Evolutionary conservation across 2,113 vertebrate species (phyloP).

Genomic region (Zosterops pallidus): DNA sequence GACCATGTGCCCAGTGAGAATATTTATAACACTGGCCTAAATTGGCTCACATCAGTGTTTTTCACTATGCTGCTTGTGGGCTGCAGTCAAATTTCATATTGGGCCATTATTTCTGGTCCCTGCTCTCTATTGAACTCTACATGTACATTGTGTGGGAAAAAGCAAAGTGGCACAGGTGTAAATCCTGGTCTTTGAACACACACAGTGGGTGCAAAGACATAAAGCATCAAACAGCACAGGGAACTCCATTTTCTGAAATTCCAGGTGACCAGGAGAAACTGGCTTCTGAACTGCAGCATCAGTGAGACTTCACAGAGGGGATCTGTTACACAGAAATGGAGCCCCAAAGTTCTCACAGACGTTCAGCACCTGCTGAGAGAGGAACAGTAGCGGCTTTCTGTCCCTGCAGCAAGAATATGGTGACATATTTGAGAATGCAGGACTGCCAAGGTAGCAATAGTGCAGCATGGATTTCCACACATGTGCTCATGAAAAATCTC

Average conservation of each 20-base stretch:
- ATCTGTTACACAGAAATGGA: neutral
- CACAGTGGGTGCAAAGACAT: accelerated
- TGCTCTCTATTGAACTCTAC: neutral
- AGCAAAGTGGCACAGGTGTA: neutral
- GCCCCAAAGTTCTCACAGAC: neutral
- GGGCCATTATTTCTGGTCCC: neutral
- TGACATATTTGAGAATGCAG: accelerated
- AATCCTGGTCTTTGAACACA: neutral
- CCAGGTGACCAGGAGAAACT: accelerated
- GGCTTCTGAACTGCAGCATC: neutral
- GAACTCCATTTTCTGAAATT: neutral
- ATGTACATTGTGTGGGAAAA: neutral
- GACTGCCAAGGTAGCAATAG: neutral
- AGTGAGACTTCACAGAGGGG: accelerated
- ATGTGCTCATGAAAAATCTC: neutral
- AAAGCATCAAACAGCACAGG: neutral
- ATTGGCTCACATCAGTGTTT: neutral
- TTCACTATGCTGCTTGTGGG: neutral
- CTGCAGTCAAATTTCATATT: neutral
- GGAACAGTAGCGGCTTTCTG: neutral
- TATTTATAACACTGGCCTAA: neutral
- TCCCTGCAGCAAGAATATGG: accelerated
- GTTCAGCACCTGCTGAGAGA: neutral
- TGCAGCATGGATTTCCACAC: neutral
- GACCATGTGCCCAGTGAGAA: accelerated